Percentiles rank a stretch among this genome's conserved stretches.
Evolutionary conservation across 2,113 vertebrate genomes (phyloP).

Genomic region (Micronycteris hirsuta): DNA sequence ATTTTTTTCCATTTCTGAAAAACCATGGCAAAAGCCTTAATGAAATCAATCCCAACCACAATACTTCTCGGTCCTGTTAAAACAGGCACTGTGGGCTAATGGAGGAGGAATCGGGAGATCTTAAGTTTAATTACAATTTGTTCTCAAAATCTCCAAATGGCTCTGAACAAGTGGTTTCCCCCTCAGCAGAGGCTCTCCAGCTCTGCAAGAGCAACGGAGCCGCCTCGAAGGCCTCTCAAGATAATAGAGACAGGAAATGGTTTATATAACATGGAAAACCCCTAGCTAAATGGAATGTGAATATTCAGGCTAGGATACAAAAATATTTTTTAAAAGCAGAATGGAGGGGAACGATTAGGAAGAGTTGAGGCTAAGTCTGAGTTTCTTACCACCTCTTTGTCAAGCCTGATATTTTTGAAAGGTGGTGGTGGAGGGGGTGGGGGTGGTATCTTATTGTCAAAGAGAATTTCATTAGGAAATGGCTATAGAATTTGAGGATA

Average conservation of each 20-base stretch:
- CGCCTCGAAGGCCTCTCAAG: constrained; percentile 42
- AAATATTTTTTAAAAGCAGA: constrained; percentile 35
- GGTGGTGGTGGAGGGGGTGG: neutral
- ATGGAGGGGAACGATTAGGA: neutral
- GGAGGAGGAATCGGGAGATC: constrained; percentile 19
- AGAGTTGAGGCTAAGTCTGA: constrained; percentile 5
- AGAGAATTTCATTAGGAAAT: constrained; percentile 61
- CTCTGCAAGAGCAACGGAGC: neutral
- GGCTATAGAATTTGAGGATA: constrained; percentile 35
- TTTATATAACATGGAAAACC: constrained; percentile 64
- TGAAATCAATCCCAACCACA: neutral
- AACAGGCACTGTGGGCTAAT: neutral
- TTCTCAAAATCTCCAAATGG: constrained; percentile 24
- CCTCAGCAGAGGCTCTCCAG: neutral
- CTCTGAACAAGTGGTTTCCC: constrained; percentile 32
- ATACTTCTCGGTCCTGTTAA: neutral
- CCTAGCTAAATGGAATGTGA: constrained; percentile 62
- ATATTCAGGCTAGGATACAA: constrained; percentile 38
- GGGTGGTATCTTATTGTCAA: neutral
- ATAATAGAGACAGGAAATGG: constrained; percentile 52
- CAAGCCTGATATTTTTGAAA: neutral
- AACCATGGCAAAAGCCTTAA: constrained; percentile 2
- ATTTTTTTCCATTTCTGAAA: neutral
- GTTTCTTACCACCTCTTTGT: constrained; percentile 27
- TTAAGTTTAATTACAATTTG: constrained; percentile 49